These are phyloP conservation scores for Coluber constrictor DNA, from an alignment of 2,797 vertebrate genomes.

Conservation along the genomic window DNA sequence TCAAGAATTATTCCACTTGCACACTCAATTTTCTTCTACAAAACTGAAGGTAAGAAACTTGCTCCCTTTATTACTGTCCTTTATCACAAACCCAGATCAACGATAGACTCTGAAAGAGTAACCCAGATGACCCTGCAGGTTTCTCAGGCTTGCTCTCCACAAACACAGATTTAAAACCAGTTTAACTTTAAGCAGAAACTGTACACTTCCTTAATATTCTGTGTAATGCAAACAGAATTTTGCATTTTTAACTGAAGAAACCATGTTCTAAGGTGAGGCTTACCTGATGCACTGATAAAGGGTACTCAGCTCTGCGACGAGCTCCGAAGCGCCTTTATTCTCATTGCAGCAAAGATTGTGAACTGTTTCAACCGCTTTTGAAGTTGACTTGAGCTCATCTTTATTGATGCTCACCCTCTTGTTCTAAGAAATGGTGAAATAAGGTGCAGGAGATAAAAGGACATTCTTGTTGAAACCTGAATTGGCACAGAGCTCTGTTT, in stretches of 20 bases:
- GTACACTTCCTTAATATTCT: neutral
- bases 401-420: conserved; percentile 98
- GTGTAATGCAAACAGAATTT: neutral
- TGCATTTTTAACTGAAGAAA: neutral
- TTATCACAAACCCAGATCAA: neutral
- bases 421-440: conserved; percentile 75
- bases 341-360: conserved; percentile 97
- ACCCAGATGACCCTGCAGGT: neutral
- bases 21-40: neutral
- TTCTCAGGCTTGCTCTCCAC: neutral
- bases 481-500: neutral
- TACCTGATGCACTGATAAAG: conserved; percentile 96
- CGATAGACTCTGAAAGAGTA: neutral
- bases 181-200: neutral
- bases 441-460: neutral
- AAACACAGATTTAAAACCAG: neutral
- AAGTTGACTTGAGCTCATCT: conserved; percentile 95
- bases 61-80: neutral
- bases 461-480: neutral
- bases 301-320: conserved; percentile 93
- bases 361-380: conserved; percentile 94
- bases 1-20: neutral
- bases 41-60: neutral
- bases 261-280: conserved; percentile 37
- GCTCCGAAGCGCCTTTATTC: conserved; percentile 96